Conservation (phyloP, 2,113 vertebrate species). For the Charadrius vociferus region DNA sequence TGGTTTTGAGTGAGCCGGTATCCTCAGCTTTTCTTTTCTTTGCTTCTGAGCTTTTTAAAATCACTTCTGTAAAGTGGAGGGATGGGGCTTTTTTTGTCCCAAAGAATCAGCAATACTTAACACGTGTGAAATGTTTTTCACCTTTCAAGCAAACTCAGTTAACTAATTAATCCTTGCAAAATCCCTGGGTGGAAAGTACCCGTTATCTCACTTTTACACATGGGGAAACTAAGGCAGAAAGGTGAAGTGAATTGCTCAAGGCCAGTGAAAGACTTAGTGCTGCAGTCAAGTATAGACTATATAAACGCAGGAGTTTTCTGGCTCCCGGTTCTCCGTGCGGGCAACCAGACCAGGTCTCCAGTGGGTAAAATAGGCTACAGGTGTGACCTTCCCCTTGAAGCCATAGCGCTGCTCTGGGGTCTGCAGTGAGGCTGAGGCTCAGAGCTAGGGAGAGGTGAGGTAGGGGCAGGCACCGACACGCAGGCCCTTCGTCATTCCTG, state of each 20-base stretch:
- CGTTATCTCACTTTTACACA: conserved; percentile 32
- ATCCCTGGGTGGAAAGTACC: conserved; percentile 12
- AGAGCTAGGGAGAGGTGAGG: neutral
- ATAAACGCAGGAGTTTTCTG: neutral
- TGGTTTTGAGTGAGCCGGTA: neutral
- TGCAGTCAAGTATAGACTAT: neutral
- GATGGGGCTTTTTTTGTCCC: neutral
- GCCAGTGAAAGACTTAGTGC: neutral
- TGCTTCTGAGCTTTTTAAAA: neutral
- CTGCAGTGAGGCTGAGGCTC: neutral
- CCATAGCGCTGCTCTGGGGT: neutral
- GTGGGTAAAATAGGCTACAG: neutral
- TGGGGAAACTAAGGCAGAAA: conserved; percentile 44
- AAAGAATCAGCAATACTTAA: neutral
- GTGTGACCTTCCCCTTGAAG: neutral
- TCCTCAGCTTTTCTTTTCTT: neutral
- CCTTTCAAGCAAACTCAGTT: neutral
- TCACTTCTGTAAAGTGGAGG: neutral
- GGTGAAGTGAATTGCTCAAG: conserved; percentile 15
- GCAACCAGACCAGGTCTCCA: neutral
- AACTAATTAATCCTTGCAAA: conserved; percentile 53
- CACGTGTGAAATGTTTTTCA: neutral
- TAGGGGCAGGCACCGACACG: neutral
- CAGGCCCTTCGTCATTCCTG: neutral
- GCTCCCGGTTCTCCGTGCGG: neutral